Base-by-base conservation (phyloP, 2,888 invertebrate species). In the Choristoneura rosaceana region DNA sequence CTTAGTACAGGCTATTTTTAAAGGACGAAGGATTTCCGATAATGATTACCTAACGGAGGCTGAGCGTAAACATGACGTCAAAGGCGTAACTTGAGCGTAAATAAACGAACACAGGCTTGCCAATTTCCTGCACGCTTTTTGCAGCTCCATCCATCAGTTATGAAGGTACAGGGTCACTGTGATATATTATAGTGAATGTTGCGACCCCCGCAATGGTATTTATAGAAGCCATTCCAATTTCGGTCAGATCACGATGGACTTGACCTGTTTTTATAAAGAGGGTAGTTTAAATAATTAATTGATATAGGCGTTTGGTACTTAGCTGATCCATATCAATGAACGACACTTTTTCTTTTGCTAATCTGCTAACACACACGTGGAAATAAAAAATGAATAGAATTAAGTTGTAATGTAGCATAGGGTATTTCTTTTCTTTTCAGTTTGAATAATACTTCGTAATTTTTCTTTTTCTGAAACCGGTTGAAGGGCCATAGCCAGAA, bases 11-110 rank as follows among this genome's bases (percentile, higher is more conserved):
- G 61, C 12, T 15, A 59, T 64, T 68, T 61, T 58, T 43, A 43
- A 71, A 62, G 71, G 68, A 68, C 62, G 70, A 67, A 66, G 62
- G 67, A 59, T 65, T 65, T 60, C 64, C 64, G 55, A 68, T 71
- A 68, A 62, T 52, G 69, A 58, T 73, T 73, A 69, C 59, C 50
- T 73, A 69, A 69, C 68, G 45, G 59, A 73, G 68, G 59, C 59
- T 64, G 59, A 43, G 55, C 17, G 73, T 73, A 69, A 64, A 73
- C 69, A 64, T 73, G 73, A 69, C 73, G 73, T 69, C 69, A 64
- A 17, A 58, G 61, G 14, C 58, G 59, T 52, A 59, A 68, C 59
- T 68, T 68, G 69, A 52, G 50, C 58, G 64, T 47, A 47, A 68
- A 71, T 59, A 47, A 60, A 60, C 33, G 41, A 47, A 45, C 45